phyloP scores from a whole-genome alignment of 2,888 invertebrate genomes.

The Eustalomyia histrio region DNA sequence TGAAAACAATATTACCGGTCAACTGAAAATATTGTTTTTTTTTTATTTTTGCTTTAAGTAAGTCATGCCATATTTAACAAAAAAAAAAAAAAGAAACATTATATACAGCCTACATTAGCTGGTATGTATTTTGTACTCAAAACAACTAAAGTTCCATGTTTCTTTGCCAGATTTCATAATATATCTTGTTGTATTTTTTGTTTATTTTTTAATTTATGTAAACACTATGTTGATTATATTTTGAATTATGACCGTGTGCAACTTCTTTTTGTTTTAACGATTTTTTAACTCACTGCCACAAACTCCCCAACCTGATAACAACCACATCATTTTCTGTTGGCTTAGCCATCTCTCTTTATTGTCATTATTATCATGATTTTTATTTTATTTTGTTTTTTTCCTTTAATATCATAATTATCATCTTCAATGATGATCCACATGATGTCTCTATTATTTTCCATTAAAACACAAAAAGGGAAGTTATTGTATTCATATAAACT shows the following conservation, averaged over 20 bases:
- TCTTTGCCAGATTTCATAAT: constrained; percentile 34
- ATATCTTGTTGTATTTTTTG: constrained; percentile 17
- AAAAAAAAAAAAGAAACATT: constrained; percentile 37
- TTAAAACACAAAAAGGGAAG: constrained; percentile 5
- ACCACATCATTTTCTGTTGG: not conserved
- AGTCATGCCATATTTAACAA: constrained; percentile 47
- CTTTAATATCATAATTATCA: constrained; percentile 48
- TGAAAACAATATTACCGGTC: constrained; percentile 72
- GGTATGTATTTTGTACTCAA: not conserved
- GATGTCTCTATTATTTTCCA: constrained; percentile 61
- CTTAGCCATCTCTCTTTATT: not conserved
- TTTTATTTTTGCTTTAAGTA: constrained; percentile 29
- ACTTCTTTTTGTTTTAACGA: constrained; percentile 30
- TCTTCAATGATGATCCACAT: constrained; percentile 43
- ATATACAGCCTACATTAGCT: constrained; percentile 52
- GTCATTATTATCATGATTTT: constrained; percentile 6
- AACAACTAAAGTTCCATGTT: constrained; percentile 21
- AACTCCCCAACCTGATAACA: constrained; percentile 13
- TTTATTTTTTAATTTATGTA: constrained; percentile 61
- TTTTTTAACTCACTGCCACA: constrained; percentile 14
- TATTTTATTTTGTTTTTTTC: constrained; percentile 42
- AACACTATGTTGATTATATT: constrained; percentile 64
- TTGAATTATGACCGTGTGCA: constrained; percentile 60
- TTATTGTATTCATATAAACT: not conserved
- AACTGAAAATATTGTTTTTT: constrained; percentile 41